Base-by-base conservation (phyloP, 2,113 vertebrate genomes). In the Macquaria australasica region DNA sequence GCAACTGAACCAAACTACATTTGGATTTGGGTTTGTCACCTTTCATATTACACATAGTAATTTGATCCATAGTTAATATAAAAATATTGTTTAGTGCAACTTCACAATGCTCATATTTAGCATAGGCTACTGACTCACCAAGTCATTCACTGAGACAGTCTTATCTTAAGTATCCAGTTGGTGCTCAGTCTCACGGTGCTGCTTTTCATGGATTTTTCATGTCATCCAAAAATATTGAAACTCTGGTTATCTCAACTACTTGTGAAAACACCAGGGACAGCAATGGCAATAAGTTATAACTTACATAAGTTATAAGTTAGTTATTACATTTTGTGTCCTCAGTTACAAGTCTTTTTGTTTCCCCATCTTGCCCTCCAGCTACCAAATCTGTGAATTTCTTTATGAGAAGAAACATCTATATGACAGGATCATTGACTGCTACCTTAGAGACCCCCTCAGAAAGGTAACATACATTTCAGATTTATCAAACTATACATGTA, bases 381-480 rank as follows among this genome's bases (percentile, higher is more conserved):
- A 97, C 85, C 98, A 99, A 83, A 98, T 99, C 62, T 99, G 98
- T 79, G 98, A 99, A 86, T 99, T 99, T 93, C 97, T 99, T 86
- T 99, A 99, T 53, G 98, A 99, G 73, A 97, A 96, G 90, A 97
- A 96, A 84, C 97, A 97, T 87, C 92, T 96, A 69, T 99, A 98
- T 43, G 97, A 98, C 93, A 97, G 89, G 91, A 99, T 99, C 79
- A 95, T 99, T 21, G 92, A 96, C 93, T 99, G 98, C 90, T 99
- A 99, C 95, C 93, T 99, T 88, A 96, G 92, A 79, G 98, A 99
- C 90, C 95, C 97, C 0, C 90, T 98, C 70, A 95, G 98, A 92
- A 97, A 97, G 97, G 98, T 99, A 64, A 21, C 0, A 23, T 18
- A 23, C 8, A 16, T 67, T 48, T 45, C 66, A 69, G 2, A 18